Percentiles rank a stretch among this genome's conserved stretches.
phyloP scores from a whole-genome alignment of 2,888 invertebrate species.

The Oxytorus armatus region DNA sequence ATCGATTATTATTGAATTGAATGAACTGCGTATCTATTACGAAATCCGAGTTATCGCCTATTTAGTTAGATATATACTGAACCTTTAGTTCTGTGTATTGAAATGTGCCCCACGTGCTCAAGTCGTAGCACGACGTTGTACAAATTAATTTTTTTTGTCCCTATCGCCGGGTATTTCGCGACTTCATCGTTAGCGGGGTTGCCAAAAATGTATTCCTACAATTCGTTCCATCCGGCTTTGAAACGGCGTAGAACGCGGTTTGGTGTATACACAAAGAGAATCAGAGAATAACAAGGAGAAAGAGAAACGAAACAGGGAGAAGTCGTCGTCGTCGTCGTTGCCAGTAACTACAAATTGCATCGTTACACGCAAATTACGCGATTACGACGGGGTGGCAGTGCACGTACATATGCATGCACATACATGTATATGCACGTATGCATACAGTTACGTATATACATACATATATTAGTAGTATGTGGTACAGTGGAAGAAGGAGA shows the following conservation, averaged over 20 bases:
- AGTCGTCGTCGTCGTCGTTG: constrained; percentile 67
- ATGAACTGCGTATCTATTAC: background rate
- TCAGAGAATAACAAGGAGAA: constrained; percentile 33
- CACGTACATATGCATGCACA: constrained; percentile 23
- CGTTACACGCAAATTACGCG: constrained; percentile 82
- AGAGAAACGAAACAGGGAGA: constrained; percentile 43
- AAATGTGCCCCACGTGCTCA: background rate
- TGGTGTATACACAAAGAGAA: constrained; percentile 16
- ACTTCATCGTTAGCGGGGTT: background rate
- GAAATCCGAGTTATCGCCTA: too few relatives aligned
- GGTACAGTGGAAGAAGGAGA: constrained; percentile 45
- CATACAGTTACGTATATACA: too few relatives aligned
- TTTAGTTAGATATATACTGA: background rate
- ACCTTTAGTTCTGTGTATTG: background rate
- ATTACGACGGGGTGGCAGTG: constrained; percentile 71
- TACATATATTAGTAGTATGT: constrained; percentile 36
- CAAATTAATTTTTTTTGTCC: background rate
- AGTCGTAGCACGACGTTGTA: too few relatives aligned
- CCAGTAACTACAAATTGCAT: constrained; percentile 80
- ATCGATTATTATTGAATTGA: background rate
- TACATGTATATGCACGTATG: constrained; percentile 21
- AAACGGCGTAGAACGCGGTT: constrained; percentile 5
- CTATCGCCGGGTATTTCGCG: background rate
- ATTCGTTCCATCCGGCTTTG: constrained; percentile 21
- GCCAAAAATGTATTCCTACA: background rate